phyloP scores from a whole-genome alignment of 1,140 invertebrate species.

The Drosophila obscura region DNA sequence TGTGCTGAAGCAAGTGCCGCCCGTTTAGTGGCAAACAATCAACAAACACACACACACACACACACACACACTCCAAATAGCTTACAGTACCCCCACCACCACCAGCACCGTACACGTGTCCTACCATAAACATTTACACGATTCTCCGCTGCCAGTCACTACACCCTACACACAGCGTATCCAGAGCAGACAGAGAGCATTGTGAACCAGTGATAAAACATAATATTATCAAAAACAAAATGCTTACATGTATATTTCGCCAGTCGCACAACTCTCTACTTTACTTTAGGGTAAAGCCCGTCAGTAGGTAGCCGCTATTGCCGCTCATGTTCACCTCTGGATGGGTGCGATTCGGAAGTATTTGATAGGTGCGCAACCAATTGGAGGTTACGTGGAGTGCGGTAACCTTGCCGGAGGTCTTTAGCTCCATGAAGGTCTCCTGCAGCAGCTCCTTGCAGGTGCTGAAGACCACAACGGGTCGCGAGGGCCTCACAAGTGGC shows the following conservation, averaged over 20 bases:
- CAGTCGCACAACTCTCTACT: constrained; percentile 8
- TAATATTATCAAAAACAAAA: constrained; percentile 65
- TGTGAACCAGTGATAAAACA: constrained; percentile 38
- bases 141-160: too few species aligned
- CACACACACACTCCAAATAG: not conserved
- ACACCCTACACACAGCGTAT: not conserved
- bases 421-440: constrained; percentile 91
- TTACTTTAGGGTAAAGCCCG: constrained; percentile 86
- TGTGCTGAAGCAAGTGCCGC: constrained; percentile 90
- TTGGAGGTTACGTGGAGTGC: constrained; percentile 92
- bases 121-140: too few species aligned
- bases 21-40: constrained; percentile 84
- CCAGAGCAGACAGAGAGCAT: not conserved
- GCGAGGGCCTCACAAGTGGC: constrained; percentile 89
- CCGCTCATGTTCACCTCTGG: constrained; percentile 91
- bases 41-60: constrained; percentile 22
- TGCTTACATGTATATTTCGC: constrained; percentile 31
- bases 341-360: constrained; percentile 92
- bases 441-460: constrained; percentile 91
- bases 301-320: constrained; percentile 90
- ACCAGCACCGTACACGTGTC: too few species aligned
- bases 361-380: constrained; percentile 95
- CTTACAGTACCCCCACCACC: too few species aligned
- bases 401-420: constrained; percentile 88
- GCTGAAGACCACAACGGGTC: constrained; percentile 94